phyloP scores from a whole-genome alignment of 2,113 vertebrate species.

The Serinus canaria region DNA sequence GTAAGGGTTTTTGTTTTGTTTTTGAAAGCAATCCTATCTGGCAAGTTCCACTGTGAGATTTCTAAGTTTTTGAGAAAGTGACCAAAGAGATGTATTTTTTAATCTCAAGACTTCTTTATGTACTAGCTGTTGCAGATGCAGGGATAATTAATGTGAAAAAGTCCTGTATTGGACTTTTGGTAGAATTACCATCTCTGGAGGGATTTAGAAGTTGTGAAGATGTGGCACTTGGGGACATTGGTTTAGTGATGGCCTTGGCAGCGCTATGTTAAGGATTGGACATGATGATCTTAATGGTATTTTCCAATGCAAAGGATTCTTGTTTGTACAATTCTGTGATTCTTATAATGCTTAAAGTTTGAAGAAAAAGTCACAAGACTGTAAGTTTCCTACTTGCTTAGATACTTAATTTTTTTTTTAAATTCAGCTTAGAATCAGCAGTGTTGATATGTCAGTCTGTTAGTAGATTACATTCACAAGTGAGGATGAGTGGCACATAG shows the following conservation, averaged over 20 bases:
- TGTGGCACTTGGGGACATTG: neutral
- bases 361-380: neutral
- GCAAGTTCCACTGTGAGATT: neutral
- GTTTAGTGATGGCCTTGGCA: neutral
- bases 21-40: neutral
- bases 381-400: fast-evolving
- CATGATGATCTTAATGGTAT: neutral
- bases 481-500: neutral
- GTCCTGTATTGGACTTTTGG: neutral
- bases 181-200: neutral
- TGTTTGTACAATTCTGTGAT: neutral
- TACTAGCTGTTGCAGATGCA: neutral
- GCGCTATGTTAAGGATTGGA: neutral
- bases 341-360: neutral
- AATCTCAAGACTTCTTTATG: neutral
- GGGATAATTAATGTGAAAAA: neutral
- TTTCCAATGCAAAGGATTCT: neutral
- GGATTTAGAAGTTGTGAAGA: neutral
- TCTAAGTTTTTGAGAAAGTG: neutral
- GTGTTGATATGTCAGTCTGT: neutral
- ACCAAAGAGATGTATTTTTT: neutral
- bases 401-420: fast-evolving
- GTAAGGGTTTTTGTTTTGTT: slow-evolving; percentile 78
- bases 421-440: neutral
- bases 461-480: neutral